These are phyloP conservation scores for Alentia gelatinosa DNA, from an alignment of 2,888 invertebrate species.

Conservation along the genomic window DNA sequence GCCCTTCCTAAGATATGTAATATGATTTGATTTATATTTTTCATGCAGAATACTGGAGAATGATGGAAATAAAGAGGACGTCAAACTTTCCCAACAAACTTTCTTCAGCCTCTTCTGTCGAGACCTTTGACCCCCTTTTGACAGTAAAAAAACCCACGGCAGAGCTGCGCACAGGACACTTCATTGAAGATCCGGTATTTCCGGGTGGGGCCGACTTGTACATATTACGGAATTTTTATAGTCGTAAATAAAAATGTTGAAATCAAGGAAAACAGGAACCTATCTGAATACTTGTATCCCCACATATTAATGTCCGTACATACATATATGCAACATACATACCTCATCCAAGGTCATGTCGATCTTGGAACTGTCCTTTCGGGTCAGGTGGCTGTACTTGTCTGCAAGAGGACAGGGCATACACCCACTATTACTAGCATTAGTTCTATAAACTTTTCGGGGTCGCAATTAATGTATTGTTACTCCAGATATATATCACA, in stretches of 20 bases:
- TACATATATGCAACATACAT: not conserved
- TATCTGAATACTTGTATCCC: not conserved
- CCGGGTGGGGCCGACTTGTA: no score
- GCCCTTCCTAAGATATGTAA: not conserved
- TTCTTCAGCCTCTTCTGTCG: no score
- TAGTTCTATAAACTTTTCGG: not conserved
- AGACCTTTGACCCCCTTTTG: no score
- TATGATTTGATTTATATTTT: not conserved
- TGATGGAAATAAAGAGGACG: not conserved
- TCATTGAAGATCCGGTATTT: no score
- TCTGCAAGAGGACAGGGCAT: no score
- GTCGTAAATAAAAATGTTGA: not conserved
- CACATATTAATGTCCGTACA: not conserved
- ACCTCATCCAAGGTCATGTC: constrained; percentile 46
- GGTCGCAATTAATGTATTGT: not conserved
- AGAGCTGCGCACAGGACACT: no score
- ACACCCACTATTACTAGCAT: no score
- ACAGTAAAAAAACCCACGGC: no score
- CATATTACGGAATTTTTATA: not conserved
- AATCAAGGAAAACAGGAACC: not conserved
- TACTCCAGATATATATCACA: not conserved
- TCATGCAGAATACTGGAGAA: not conserved
- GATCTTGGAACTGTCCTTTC: not conserved
- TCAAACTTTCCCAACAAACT: not conserved
- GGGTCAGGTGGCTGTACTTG: not conserved